A percentile compares a stretch with the other conserved stretches of the same genome.
Evolutionary conservation across 2,113 vertebrate genomes (phyloP).

Genomic region (Paracanthobrama guichenoti): DNA sequence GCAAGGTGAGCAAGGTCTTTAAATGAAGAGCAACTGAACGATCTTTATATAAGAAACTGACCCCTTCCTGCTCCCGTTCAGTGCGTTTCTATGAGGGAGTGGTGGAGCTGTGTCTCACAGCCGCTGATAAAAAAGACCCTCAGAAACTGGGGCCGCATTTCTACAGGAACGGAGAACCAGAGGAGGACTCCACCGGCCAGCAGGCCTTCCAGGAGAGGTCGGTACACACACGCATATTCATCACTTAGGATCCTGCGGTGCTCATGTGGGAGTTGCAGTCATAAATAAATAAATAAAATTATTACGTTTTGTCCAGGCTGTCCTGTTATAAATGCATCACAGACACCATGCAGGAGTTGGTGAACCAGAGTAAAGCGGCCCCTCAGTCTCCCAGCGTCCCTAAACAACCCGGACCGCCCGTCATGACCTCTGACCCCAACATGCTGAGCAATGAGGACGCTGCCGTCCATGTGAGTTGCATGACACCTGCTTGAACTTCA

Average conservation of each 20-base stretch:
- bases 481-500: too few relatives aligned
- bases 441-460: slow-evolving; percentile 99
- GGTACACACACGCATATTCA: slow-evolving; percentile 8
- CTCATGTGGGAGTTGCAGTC: neutral
- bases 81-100: slow-evolving; percentile 98
- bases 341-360: slow-evolving; percentile 95
- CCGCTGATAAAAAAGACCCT: slow-evolving; percentile 94
- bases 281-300: too few relatives aligned
- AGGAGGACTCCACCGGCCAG: slow-evolving; percentile 87
- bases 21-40: too few relatives aligned
- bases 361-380: slow-evolving; percentile 96
- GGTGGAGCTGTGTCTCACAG: slow-evolving; percentile 91
- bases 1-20: slow-evolving; percentile 77
- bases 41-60: too few relatives aligned
- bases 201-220: slow-evolving; percentile 94
- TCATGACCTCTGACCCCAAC: slow-evolving; percentile 95
- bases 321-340: slow-evolving; percentile 96
- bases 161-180: slow-evolving; percentile 97
- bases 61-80: slow-evolving; percentile 53
- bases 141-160: slow-evolving; percentile 95
- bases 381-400: slow-evolving; percentile 98
- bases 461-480: slow-evolving; percentile 87
- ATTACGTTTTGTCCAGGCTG: slow-evolving; percentile 71
- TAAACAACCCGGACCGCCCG: slow-evolving; percentile 93
- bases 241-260: neutral